Conservation (phyloP, 2,113 vertebrate genomes). For the Falcunculus frontatus region DNA sequence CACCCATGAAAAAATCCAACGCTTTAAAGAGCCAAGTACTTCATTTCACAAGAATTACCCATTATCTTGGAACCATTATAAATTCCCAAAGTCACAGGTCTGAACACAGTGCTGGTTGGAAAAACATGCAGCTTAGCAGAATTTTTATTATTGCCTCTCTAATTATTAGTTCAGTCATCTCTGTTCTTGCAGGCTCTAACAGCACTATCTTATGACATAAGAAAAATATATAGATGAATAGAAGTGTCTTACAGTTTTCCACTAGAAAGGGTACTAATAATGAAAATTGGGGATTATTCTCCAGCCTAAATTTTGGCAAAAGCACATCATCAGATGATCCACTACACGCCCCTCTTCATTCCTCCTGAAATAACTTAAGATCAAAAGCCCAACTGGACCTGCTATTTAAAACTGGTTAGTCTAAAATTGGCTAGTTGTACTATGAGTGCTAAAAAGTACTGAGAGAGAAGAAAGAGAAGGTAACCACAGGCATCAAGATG, state of each 20-base stretch:
- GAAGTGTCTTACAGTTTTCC: background rate
- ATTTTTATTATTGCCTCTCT: background rate
- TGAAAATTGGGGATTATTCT: background rate
- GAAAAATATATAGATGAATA: background rate
- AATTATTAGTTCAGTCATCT: background rate
- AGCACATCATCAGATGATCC: background rate
- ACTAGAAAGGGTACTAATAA: background rate
- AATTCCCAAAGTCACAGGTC: background rate
- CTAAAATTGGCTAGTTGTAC: background rate
- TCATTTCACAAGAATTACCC: background rate
- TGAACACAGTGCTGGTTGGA: background rate
- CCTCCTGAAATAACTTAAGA: background rate
- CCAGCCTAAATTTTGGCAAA: background rate
- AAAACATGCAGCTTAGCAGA: background rate
- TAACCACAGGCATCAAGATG: background rate
- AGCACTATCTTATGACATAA: background rate
- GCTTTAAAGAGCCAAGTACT: background rate
- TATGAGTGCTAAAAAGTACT: background rate
- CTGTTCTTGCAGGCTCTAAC: background rate
- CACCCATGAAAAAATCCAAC: accelerated
- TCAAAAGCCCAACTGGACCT: background rate
- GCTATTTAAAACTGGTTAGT: background rate
- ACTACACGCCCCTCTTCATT: background rate
- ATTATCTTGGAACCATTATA: background rate
- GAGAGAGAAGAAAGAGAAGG: background rate